Conservation (phyloP, 2,113 vertebrate species). For the Spizaetus ornatus region DNA sequence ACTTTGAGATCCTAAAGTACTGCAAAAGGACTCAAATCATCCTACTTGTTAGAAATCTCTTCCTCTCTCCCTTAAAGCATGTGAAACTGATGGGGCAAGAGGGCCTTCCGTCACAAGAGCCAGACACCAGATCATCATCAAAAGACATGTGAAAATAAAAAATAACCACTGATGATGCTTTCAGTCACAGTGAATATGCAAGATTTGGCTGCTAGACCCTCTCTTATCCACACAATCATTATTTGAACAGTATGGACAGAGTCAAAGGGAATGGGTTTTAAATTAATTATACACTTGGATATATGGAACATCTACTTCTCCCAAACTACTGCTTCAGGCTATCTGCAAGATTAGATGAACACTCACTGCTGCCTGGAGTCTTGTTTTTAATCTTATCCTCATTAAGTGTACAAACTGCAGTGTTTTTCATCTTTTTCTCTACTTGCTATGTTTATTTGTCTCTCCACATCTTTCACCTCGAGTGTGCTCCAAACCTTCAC, state of each 20-base stretch:
- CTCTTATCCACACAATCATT: not conserved
- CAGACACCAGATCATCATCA: not conserved
- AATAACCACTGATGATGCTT: not conserved
- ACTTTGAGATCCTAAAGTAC: not conserved
- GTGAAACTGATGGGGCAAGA: not conserved
- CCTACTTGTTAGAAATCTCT: not conserved
- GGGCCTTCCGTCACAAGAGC: not conserved
- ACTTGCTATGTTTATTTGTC: not conserved
- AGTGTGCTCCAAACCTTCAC: not conserved
- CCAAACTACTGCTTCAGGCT: not conserved
- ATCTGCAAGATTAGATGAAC: not conserved
- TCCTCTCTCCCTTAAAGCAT: not conserved
- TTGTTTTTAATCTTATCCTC: not conserved
- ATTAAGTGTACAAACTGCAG: not conserved
- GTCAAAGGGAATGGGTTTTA: not conserved
- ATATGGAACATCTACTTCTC: not conserved
- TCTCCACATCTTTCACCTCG: not conserved
- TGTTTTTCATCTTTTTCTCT: not conserved
- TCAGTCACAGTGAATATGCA: not conserved
- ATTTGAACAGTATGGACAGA: not conserved
- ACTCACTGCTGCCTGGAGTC: not conserved
- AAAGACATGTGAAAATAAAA: not conserved
- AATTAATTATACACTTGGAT: not conserved
- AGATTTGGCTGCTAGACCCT: not conserved
- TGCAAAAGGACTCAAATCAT: not conserved